phyloP scores from a whole-genome alignment of 2,113 vertebrate genomes.

The Eudyptes chrysolophus region DNA sequence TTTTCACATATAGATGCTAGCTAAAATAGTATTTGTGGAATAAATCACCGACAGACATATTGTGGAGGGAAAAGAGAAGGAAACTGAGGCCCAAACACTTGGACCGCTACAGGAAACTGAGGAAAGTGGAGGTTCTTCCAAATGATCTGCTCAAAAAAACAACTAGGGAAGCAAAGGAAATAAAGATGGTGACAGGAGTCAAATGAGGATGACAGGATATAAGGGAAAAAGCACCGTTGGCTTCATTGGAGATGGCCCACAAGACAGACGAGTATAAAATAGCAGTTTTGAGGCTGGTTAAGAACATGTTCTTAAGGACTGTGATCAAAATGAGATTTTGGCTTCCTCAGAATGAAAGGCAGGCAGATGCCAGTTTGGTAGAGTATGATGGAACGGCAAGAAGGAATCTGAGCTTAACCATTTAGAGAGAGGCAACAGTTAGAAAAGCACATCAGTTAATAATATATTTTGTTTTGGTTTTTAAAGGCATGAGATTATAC shows the following conservation, averaged over 20 bases:
- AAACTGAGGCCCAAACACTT: not conserved
- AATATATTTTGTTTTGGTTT: not conserved
- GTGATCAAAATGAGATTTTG: not conserved
- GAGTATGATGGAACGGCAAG: not conserved
- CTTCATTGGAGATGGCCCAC: not conserved
- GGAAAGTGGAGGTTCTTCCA: not conserved
- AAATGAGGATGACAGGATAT: not conserved
- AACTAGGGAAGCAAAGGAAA: not conserved
- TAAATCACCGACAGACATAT: not conserved
- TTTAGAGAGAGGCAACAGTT: not conserved
- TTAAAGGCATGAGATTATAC: not conserved
- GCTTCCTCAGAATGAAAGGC: not conserved
- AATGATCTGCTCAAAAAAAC: not conserved
- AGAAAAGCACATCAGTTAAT: not conserved
- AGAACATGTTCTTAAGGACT: not conserved
- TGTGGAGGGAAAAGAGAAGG: not conserved
- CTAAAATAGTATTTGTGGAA: not conserved
- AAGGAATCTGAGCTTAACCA: not conserved
- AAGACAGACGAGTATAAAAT: not conserved
- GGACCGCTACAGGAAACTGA: not conserved
- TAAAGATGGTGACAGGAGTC: not conserved
- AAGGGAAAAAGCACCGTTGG: not conserved
- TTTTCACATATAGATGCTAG: not conserved
- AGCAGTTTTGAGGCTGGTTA: not conserved
- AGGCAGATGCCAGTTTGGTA: not conserved